Percentiles rank a stretch among this genome's conserved stretches.
Evolutionary conservation across 2,888 invertebrate genomes (phyloP).

Genomic region (Caenorhabditis sp.): DNA sequence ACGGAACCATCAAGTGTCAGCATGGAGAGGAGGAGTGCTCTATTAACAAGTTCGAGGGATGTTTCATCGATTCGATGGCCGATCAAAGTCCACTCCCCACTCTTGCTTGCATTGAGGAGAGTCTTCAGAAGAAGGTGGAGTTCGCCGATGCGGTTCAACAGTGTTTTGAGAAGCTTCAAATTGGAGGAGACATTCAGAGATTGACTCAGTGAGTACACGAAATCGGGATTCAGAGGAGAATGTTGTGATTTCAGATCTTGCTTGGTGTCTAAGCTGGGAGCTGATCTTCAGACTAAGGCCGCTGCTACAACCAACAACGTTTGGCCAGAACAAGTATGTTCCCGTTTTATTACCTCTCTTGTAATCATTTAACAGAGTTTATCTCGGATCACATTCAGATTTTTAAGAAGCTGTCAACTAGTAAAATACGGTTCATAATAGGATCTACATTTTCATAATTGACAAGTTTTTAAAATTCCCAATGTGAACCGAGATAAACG

Average conservation of each 20-base stretch:
- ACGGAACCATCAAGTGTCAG: constrained; percentile 78
- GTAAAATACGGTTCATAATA: no score
- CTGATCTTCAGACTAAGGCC: constrained; percentile 74
- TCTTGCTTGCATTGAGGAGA: constrained; percentile 75
- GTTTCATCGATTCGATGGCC: constrained; percentile 74
- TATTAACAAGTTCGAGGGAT: constrained; percentile 78
- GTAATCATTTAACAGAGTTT: no score
- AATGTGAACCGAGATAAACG: no score
- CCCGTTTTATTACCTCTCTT: no score
- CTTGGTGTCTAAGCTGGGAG: constrained; percentile 74
- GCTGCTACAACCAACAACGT: constrained; percentile 74
- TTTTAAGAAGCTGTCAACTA: no score
- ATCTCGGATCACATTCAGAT: no score
- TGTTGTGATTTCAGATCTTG: constrained; percentile 65
- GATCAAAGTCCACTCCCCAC: constrained; percentile 73
- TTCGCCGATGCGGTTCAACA: constrained; percentile 73
- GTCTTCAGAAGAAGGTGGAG: constrained; percentile 57
- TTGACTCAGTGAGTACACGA: constrained; percentile 68
- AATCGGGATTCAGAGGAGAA: no score
- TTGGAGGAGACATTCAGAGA: constrained; percentile 70
- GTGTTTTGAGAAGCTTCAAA: constrained; percentile 72
- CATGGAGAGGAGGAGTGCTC: constrained; percentile 80
- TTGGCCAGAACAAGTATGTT: constrained; percentile 71
- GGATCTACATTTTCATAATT: no score
- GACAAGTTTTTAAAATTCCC: no score